phyloP scores from a whole-genome alignment of 2,888 invertebrate genomes.

The Erebia ligea region DNA sequence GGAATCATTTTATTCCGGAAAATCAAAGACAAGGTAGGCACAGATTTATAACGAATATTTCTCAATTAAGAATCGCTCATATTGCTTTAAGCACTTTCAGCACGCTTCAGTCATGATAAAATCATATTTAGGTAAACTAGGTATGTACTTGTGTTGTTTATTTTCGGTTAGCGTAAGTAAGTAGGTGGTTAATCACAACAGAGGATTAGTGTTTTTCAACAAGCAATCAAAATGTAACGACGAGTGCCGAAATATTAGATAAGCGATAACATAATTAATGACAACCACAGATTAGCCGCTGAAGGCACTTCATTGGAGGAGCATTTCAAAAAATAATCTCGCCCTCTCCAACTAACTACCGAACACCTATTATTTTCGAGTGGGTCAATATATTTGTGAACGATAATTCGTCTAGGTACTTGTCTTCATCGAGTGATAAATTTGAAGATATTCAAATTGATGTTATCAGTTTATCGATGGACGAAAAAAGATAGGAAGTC shows the following conservation, averaged over 20 bases:
- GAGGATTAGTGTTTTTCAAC: conserved; percentile 48
- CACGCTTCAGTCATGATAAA: neutral
- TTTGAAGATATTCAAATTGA: conserved; percentile 40
- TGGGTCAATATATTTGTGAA: conserved; percentile 73
- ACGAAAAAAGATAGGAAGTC: neutral
- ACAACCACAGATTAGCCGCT: conserved; percentile 76
- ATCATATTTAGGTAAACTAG: neutral
- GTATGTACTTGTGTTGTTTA: neutral
- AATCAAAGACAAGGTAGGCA: too few relatives aligned
- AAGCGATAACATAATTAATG: conserved; percentile 83
- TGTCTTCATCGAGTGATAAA: conserved; percentile 40
- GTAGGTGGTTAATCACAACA: conserved; percentile 38
- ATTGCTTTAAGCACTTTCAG: too few relatives aligned
- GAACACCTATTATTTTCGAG: conserved; percentile 76
- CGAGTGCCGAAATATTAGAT: conserved; percentile 76
- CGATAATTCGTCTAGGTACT: conserved; percentile 57
- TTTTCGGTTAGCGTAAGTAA: neutral
- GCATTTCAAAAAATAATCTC: conserved; percentile 82
- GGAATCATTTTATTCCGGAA: too few relatives aligned
- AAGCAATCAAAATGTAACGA: conserved; percentile 64
- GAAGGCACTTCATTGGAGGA: conserved; percentile 80
- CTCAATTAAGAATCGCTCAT: too few relatives aligned
- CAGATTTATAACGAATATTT: too few relatives aligned
- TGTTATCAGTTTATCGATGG: conserved; percentile 28
- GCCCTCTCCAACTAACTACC: conserved; percentile 73